Percentiles rank a stretch among this genome's conserved stretches.
Conservation (phyloP, 2,113 vertebrate genomes). For the Serilophus lunatus region DNA sequence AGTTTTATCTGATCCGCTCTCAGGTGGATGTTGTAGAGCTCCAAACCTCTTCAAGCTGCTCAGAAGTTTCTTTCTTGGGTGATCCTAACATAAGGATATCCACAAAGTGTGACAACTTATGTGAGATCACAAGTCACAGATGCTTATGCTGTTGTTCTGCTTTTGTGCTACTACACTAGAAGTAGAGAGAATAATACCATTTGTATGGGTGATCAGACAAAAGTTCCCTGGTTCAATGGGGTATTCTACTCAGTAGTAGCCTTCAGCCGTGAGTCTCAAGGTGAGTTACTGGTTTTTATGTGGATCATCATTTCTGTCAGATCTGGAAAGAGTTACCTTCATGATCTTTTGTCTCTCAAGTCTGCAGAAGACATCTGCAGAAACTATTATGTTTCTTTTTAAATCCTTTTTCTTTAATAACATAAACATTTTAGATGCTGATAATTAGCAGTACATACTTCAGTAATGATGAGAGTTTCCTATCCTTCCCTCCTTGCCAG, state of each 20-base stretch:
- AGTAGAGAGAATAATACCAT: background rate
- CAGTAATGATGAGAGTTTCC: background rate
- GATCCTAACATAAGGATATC: background rate
- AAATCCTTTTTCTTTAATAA: background rate
- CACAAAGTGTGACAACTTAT: background rate
- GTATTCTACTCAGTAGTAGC: background rate
- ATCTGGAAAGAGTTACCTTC: background rate
- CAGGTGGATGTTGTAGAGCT: background rate
- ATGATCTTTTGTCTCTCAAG: background rate
- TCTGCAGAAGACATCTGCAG: background rate
- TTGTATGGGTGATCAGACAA: background rate
- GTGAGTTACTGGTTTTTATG: background rate
- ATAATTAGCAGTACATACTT: background rate
- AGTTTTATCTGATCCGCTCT: background rate
- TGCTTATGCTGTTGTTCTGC: background rate
- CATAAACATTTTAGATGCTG: background rate
- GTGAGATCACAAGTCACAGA: background rate
- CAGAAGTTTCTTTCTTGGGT: background rate
- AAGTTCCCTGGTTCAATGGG: background rate
- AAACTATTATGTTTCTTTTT: background rate
- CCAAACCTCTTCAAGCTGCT: background rate
- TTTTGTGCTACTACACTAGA: background rate
- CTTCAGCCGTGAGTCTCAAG: rapidly evolving
- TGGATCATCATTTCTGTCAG: background rate
- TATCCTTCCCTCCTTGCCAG: background rate